Percentiles rank a stretch among this genome's conserved stretches.
Conservation (phyloP, 2,113 vertebrate genomes). For the Ictalurus furcatus region DNA sequence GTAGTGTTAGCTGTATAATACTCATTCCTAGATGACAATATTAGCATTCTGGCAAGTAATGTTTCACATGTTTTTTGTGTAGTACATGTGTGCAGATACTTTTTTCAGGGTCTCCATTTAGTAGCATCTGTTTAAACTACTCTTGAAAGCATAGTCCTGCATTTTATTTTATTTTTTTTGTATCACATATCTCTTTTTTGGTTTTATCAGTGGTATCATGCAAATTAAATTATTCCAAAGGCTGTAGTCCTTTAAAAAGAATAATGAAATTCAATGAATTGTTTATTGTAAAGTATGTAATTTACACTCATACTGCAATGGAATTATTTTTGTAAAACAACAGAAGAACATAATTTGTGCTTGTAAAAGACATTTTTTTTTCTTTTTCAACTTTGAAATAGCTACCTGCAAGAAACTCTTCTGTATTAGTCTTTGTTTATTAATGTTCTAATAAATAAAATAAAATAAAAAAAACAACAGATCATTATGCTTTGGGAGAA, state of each 20-base stretch:
- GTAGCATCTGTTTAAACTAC: neutral
- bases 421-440: conserved; percentile 26
- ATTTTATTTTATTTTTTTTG: neutral
- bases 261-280: conserved; percentile 2
- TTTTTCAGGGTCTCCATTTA: neutral
- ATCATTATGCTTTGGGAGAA: neutral
- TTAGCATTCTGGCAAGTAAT: neutral
- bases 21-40: neutral
- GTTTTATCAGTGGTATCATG: conserved; percentile 1
- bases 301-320: conserved; percentile 40
- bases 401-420: conserved; percentile 22
- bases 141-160: neutral
- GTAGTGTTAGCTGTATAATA: neutral
- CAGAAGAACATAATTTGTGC: conserved; percentile 18
- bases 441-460: neutral
- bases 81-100: neutral
- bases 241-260: conserved; percentile 13
- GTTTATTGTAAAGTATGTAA: conserved; percentile 48
- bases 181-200: neutral
- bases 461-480: neutral
- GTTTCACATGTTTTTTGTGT: neutral
- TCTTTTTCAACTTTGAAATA: conserved; percentile 24
- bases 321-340: conserved; percentile 36
- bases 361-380: conserved; percentile 29
- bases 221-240: conserved; percentile 4